These are phyloP conservation scores for Therioaphis trifolii DNA, from an alignment of 2,888 invertebrate genomes.

Conservation along the genomic window DNA sequence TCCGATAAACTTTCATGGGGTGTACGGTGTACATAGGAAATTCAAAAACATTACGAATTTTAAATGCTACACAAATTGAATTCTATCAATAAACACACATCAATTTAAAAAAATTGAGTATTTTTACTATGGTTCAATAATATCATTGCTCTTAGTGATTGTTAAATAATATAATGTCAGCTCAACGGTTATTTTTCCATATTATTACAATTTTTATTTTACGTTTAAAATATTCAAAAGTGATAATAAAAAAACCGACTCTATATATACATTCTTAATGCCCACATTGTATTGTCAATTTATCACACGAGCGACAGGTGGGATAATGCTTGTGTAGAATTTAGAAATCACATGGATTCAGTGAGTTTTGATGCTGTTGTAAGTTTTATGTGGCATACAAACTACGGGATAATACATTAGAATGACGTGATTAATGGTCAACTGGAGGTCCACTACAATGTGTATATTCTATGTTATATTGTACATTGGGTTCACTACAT, in stretches of 20 bases:
- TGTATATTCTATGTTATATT: slow-evolving; percentile 27
- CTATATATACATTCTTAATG: no score
- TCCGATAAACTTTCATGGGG: no score
- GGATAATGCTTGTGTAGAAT: neutral
- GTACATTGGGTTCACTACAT: slow-evolving; percentile 40
- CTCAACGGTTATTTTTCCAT: neutral
- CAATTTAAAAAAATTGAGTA: no score
- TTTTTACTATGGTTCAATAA: no score
- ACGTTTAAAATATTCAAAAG: no score
- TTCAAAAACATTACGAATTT: no score
- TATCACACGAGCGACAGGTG: slow-evolving; percentile 10
- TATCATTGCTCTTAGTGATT: no score
- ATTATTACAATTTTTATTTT: neutral
- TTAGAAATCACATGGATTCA: slow-evolving; percentile 21
- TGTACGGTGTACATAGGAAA: no score
- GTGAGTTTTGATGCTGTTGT: slow-evolving; percentile 6
- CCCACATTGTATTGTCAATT: neutral
- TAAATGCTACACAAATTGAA: no score
- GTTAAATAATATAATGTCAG: no score
- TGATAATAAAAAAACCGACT: no score
- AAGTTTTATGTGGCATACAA: slow-evolving; percentile 5
- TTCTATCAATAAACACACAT: no score
- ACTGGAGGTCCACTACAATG: neutral
- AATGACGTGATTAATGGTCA: slow-evolving; percentile 42
- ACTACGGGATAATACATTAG: slow-evolving; percentile 4